These are phyloP conservation scores for Brachyopa scutellaris DNA, from an alignment of 2,888 invertebrate species.

Conservation along the genomic window DNA sequence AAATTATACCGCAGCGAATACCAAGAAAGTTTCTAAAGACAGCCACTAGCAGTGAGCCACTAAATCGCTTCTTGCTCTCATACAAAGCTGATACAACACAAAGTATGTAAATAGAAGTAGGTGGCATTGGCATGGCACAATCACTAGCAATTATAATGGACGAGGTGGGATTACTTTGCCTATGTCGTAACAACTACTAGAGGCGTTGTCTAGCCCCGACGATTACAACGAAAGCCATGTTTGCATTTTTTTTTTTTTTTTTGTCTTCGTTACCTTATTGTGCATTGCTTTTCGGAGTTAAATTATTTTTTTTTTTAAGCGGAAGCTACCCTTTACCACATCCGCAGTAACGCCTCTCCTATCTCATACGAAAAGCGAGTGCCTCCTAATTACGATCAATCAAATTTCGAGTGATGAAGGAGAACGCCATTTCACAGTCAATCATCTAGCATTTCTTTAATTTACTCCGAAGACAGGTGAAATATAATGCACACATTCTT, in stretches of 20 bases:
- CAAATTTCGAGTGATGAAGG: neutral
- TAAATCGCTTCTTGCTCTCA: conserved; percentile 6
- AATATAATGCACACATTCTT: conserved; percentile 54
- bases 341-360: conserved; percentile 17
- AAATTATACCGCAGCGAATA: conserved; percentile 24
- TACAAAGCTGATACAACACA: conserved; percentile 37
- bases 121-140: conserved; percentile 55
- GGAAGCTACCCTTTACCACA: conserved; percentile 57
- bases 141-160: conserved; percentile 59
- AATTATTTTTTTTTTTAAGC: conserved; percentile 43
- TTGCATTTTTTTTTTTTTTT: conserved; percentile 38
- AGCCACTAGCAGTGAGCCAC: conserved; percentile 7
- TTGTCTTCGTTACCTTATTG: conserved; percentile 1
- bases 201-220: conserved; percentile 69
- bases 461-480: conserved; percentile 60
- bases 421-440: neutral
- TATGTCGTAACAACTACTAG: conserved; percentile 65
- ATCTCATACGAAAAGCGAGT: neutral
- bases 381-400: conserved; percentile 26
- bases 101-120: conserved; percentile 69
- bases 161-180: conserved; percentile 69
- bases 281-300: conserved; percentile 49
- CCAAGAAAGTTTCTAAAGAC: conserved; percentile 25
- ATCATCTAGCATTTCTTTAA: conserved; percentile 30
- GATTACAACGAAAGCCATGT: conserved; percentile 45